phyloP scores from a whole-genome alignment of 2,888 invertebrate species.

The Biston stratarius region DNA sequence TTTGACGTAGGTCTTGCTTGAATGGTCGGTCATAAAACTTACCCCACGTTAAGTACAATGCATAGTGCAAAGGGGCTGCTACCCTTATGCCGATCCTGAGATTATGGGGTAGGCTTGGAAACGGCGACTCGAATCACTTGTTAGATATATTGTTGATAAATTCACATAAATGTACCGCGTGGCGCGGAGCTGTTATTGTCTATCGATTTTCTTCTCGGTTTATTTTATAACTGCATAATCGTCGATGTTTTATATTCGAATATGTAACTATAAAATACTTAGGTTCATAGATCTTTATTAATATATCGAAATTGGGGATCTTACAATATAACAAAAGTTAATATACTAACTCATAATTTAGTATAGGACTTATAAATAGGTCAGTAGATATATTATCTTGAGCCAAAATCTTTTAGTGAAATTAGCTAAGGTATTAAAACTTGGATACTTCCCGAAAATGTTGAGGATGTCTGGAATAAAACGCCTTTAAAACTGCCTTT shows the following conservation, averaged over 20 bases:
- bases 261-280: no score
- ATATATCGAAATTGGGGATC: no score
- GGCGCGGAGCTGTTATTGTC: constrained; percentile 31
- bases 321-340: no score
- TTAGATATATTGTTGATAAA: constrained; percentile 58
- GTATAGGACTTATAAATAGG: no score
- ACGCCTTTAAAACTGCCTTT: no score
- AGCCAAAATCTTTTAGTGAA: no score
- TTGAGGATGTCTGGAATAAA: no score
- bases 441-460: no score
- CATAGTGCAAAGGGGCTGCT: constrained; percentile 76
- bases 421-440: no score
- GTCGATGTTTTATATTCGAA: neutral
- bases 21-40: constrained; percentile 76
- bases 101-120: constrained; percentile 64
- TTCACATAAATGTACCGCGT: constrained; percentile 45
- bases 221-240: constrained; percentile 7
- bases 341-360: no score
- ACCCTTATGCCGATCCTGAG: constrained; percentile 66
- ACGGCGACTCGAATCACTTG: constrained; percentile 71
- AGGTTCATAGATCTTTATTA: no score
- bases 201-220: constrained; percentile 23
- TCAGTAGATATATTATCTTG: no score
- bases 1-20: constrained; percentile 55
- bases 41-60: constrained; percentile 81